Conservation (phyloP, 2,113 vertebrate genomes). For the Scytalopus superciliaris region DNA sequence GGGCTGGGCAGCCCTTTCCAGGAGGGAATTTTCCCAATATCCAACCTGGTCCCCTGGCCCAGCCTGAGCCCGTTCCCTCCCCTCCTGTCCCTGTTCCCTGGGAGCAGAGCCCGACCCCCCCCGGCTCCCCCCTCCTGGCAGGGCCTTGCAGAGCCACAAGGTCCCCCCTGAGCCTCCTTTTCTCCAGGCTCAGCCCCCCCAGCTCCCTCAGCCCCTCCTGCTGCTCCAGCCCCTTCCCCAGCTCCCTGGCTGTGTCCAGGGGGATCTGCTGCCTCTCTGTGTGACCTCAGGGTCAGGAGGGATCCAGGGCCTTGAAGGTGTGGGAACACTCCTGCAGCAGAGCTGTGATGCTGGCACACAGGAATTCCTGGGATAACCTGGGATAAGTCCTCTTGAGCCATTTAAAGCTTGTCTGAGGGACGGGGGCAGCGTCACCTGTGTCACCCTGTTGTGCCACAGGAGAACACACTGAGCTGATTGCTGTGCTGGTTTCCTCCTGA, state of each 20-base stretch:
- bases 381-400: neutral
- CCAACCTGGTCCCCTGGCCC: neutral
- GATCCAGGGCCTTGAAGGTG: neutral
- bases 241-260: neutral
- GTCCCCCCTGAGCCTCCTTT: neutral
- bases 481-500: neutral
- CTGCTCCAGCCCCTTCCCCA: neutral
- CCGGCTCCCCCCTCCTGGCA: neutral
- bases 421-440: neutral
- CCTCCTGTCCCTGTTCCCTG: neutral
- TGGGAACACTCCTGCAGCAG: neutral
- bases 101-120: neutral
- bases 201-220: neutral
- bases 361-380: neutral
- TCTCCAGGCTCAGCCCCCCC: neutral
- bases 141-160: neutral
- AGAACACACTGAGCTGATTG: neutral
- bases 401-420: too few relatives aligned
- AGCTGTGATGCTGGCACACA: accelerated
- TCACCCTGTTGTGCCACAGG: neutral
- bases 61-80: neutral
- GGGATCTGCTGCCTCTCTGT: neutral
- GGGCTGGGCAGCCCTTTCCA: neutral
- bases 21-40: neutral
- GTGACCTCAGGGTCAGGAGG: neutral